A percentile compares a stretch with the other conserved stretches of the same genome.
phyloP scores from a whole-genome alignment of 2,113 vertebrate genomes.

The Taurulus bubalis region DNA sequence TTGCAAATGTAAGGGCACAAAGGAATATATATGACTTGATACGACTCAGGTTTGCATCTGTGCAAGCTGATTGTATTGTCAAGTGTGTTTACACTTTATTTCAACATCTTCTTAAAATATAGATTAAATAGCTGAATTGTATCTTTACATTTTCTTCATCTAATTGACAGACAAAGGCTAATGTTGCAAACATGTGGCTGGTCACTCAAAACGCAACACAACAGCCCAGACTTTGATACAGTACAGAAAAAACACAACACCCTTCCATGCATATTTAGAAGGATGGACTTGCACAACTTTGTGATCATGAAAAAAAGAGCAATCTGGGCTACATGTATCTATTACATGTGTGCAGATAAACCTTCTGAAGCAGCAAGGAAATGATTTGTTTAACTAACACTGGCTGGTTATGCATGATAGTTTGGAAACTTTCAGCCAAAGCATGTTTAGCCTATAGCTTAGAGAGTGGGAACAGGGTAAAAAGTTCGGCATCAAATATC shows the following conservation, averaged over 20 bases:
- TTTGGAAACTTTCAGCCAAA: background rate
- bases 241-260: background rate
- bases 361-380: constrained; percentile 1
- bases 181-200: background rate
- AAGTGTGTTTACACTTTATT: background rate
- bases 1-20: background rate
- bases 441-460: background rate
- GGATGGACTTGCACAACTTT: no score
- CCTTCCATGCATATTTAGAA: background rate
- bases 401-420: background rate
- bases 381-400: background rate
- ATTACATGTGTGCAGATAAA: background rate
- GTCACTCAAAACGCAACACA: background rate
- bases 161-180: background rate
- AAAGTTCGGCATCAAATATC: background rate
- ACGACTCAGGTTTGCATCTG: background rate
- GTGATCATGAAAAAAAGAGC: no score
- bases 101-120: background rate
- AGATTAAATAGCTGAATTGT: background rate
- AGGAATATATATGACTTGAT: no score
- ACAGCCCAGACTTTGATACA: background rate
- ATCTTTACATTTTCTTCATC: background rate
- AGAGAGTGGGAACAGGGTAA: background rate
- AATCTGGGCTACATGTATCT: no score
- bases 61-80: no score